These are phyloP conservation scores for Nyctereutes procyonoides DNA, from an alignment of 2,113 vertebrate species.

Conservation along the genomic window DNA sequence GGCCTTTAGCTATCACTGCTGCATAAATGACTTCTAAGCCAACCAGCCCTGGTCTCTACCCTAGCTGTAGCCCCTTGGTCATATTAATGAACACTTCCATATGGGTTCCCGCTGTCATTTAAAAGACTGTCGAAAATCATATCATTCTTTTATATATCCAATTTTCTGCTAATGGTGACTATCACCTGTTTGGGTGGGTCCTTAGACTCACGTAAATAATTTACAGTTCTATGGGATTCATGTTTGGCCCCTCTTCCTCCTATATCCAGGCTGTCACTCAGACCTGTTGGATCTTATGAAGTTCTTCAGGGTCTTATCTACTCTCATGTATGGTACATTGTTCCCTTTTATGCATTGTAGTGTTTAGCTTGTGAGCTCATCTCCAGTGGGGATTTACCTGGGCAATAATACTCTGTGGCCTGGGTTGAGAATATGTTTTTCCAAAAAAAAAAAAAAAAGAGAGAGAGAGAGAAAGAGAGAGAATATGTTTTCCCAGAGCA, in stretches of 20 bases:
- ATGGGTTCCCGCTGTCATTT: neutral
- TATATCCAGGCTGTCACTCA: neutral
- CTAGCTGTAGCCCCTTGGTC: neutral
- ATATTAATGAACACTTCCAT: neutral
- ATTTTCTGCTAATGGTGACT: neutral
- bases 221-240: neutral
- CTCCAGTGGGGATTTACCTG: constrained; percentile 2
- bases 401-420: neutral
- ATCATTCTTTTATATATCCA: neutral
- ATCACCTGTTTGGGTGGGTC: constrained; percentile 32
- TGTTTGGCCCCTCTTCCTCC: neutral
- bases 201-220: neutral
- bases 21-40: neutral
- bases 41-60: neutral
- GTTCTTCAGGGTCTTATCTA: neutral
- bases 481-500: neutral
- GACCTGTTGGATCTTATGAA: constrained; percentile 13
- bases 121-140: constrained; percentile 42
- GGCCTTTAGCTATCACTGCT: neutral
- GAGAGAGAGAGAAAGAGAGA: neutral
- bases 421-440: neutral
- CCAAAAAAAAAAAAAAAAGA: neutral
- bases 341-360: neutral
- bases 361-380: constrained; percentile 37
- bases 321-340: neutral